A percentile compares a stretch with the other conserved stretches of the same genome.
Evolutionary conservation across 2,113 vertebrate genomes (phyloP).

Genomic region (Bubo blakistoni): DNA sequence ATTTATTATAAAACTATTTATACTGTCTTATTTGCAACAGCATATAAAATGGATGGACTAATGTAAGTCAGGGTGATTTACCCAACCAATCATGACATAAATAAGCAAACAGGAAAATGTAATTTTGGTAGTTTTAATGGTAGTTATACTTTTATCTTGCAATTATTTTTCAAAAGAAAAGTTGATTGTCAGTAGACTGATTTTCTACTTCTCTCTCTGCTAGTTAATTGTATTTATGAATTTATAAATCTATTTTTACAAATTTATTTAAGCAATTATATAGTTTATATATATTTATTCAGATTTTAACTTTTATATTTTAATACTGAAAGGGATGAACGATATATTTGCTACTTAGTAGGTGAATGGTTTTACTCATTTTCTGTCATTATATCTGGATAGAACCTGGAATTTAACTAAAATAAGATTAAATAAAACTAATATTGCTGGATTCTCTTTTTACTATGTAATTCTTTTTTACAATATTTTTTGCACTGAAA

Average conservation of each 20-base stretch:
- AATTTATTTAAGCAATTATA: not conserved
- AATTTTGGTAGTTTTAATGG: not conserved
- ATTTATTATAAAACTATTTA: conserved; percentile 49
- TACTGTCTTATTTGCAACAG: not conserved
- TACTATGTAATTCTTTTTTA: not conserved
- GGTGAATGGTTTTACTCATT: not conserved
- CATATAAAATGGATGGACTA: not conserved
- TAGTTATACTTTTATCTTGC: not conserved
- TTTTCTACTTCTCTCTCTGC: not conserved
- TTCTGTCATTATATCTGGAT: not conserved
- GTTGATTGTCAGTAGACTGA: not conserved
- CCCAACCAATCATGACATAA: not conserved
- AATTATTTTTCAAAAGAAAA: not conserved
- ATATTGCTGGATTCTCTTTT: not conserved
- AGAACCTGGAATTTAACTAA: not conserved
- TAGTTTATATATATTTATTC: not conserved
- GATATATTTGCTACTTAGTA: not conserved
- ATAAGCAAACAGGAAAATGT: not conserved
- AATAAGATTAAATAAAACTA: not conserved
- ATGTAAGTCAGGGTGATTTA: not conserved
- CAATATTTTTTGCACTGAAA: not conserved
- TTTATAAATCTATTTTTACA: not conserved
- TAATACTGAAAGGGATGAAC: not conserved
- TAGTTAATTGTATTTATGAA: not conserved
- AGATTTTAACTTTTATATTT: not conserved